Evolutionary conservation across 2,888 invertebrate species (phyloP).

Genomic region (Cheiracanthium punctorium): DNA sequence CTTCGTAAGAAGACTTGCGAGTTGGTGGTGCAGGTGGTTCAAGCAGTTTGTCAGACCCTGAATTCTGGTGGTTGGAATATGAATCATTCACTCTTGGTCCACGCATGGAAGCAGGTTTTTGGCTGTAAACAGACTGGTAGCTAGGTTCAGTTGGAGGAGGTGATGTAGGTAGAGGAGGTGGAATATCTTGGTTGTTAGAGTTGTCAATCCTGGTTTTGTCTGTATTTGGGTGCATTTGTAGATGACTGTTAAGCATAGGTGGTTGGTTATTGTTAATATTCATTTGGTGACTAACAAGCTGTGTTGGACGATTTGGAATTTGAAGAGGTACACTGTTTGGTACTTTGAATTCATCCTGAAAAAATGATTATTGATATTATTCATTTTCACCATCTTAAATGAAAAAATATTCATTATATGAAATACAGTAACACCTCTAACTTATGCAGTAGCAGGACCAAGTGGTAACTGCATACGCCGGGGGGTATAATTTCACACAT

Average conservation of each 20-base stretch:
- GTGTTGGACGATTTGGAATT: slow-evolving; percentile 42
- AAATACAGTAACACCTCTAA: no score
- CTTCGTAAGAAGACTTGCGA: slow-evolving; percentile 90
- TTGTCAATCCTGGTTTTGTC: slow-evolving; percentile 31
- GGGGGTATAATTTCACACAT: no score
- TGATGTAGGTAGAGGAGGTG: slow-evolving; percentile 74
- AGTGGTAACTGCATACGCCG: no score
- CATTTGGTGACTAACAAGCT: slow-evolving; percentile 37
- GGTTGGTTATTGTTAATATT: slow-evolving; percentile 25
- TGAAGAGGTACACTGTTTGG: slow-evolving; percentile 37
- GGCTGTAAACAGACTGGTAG: slow-evolving; percentile 65
- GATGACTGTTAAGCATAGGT: background rate
- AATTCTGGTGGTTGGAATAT: slow-evolving; percentile 22
- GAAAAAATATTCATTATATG: no score
- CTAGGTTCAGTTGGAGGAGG: slow-evolving; percentile 72
- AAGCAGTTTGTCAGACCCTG: slow-evolving; percentile 40
- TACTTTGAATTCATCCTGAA: slow-evolving; percentile 73
- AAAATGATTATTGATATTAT: no score
- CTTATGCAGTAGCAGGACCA: no score
- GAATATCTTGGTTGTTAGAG: slow-evolving; percentile 75
- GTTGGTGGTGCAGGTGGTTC: slow-evolving; percentile 84
- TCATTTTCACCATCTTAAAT: no score
- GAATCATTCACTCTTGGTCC: slow-evolving; percentile 27
- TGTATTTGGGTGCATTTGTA: slow-evolving; percentile 4
- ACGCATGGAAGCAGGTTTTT: slow-evolving; percentile 47